These are phyloP conservation scores for Rafetus swinhoei DNA, from an alignment of 2,113 vertebrate species.

Conservation along the genomic window DNA sequence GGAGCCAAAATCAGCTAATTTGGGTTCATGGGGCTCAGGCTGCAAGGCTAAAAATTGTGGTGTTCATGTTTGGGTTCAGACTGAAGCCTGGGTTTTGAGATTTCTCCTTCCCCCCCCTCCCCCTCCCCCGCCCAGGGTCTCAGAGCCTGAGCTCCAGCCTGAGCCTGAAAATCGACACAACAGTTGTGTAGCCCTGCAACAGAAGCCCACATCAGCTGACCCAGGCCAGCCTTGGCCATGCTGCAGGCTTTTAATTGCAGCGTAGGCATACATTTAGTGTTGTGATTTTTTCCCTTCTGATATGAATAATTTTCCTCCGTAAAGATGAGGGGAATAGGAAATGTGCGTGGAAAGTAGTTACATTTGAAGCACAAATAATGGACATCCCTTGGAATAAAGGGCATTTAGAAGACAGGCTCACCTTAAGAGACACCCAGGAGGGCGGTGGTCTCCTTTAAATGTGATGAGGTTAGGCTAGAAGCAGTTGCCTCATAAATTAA, in stretches of 20 bases:
- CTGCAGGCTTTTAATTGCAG: not conserved
- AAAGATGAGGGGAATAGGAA: not conserved
- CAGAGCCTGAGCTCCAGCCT: too few species aligned
- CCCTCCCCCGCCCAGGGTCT: not conserved
- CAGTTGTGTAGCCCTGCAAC: not conserved
- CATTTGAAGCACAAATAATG: not conserved
- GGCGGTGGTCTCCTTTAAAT: accelerated
- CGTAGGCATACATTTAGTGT: not conserved
- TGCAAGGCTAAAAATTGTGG: not conserved
- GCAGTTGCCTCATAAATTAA: not conserved
- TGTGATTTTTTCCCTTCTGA: not conserved
- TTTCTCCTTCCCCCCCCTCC: not conserved
- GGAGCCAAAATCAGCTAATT: not conserved
- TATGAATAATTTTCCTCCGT: not conserved
- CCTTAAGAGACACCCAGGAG: not conserved
- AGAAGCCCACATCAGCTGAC: not conserved
- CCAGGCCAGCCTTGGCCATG: not conserved
- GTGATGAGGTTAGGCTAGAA: not conserved
- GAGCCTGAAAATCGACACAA: too few species aligned
- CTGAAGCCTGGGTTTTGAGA: not conserved
- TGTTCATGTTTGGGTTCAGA: not conserved
- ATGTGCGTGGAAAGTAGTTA: not conserved
- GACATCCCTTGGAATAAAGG: not conserved
- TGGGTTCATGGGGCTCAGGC: not conserved
- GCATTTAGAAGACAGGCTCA: not conserved